Conservation (phyloP, 2,888 invertebrate genomes). For the Acleris sparsana region DNA sequence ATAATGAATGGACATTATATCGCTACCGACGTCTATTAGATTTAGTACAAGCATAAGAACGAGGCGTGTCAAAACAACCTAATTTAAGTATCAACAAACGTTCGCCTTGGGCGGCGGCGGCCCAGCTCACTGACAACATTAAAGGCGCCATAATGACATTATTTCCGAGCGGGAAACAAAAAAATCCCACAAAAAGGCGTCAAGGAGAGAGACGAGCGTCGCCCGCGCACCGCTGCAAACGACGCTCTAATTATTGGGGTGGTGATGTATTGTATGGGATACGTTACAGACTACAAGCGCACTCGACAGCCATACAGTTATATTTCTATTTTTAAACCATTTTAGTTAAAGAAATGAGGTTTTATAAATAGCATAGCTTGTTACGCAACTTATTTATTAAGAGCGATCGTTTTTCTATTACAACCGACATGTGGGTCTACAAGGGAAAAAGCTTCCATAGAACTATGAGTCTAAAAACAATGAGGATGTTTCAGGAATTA, state of each 20-base stretch:
- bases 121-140: conserved; percentile 80
- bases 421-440: no score
- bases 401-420: no score
- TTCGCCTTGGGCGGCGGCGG: conserved; percentile 79
- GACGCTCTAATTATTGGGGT: conserved; percentile 68
- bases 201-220: conserved; percentile 69
- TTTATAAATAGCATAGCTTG: conserved; percentile 2
- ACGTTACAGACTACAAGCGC: conserved; percentile 41
- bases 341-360: conserved; percentile 16
- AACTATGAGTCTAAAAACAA: no score
- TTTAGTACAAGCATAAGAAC: conserved; percentile 82
- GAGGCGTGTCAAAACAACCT: conserved; percentile 83
- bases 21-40: conserved; percentile 79
- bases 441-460: no score
- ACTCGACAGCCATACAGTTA: conserved; percentile 21
- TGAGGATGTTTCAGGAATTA: no score
- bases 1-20: conserved; percentile 72
- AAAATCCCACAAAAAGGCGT: conserved; percentile 75
- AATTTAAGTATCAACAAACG: conserved; percentile 84
- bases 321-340: conserved; percentile 26
- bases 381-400: conserved; percentile 3
- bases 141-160: conserved; percentile 83
- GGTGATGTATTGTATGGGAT: conserved; percentile 66
- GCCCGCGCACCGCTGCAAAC: conserved; percentile 54
- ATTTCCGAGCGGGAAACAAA: conserved; percentile 80